Conservation (phyloP, 2,113 vertebrate genomes). For the Mormoops blainvillei region DNA sequence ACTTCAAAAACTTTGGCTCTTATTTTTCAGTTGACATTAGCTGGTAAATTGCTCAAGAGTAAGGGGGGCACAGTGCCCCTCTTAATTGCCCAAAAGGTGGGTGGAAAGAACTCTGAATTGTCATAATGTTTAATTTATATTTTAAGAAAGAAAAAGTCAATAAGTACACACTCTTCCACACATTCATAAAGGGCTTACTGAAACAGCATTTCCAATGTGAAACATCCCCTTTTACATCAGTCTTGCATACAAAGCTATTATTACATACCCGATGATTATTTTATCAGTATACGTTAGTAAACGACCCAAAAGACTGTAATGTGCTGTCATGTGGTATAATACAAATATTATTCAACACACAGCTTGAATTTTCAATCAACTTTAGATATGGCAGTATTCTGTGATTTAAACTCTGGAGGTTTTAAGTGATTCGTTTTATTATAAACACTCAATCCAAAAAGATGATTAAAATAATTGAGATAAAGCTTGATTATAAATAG, state of each 20-base stretch:
- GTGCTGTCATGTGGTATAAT: neutral
- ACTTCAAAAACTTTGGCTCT: neutral
- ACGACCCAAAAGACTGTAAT: conserved; percentile 16
- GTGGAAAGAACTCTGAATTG: neutral
- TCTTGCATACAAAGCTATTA: conserved; percentile 29
- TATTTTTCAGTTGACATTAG: neutral
- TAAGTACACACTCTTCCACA: neutral
- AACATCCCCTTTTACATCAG: conserved; percentile 8
- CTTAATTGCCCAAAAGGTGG: neutral
- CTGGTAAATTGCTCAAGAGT: conserved; percentile 9
- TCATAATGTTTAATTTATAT: conserved; percentile 35
- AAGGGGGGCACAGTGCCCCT: neutral
- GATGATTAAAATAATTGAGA: conserved; percentile 67
- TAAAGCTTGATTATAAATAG: conserved; percentile 52
- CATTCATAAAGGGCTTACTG: neutral
- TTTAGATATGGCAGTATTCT: conserved; percentile 9
- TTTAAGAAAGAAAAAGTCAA: conserved; percentile 42
- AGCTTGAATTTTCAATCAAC: conserved; percentile 54
- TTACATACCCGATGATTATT: conserved; percentile 29
- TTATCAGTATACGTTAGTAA: conserved; percentile 41
- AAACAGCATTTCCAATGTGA: conserved; percentile 38
- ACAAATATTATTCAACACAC: conserved; percentile 54
- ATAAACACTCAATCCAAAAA: conserved; percentile 55
- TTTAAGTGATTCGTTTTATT: conserved; percentile 57
- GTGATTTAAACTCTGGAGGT: conserved; percentile 52